Evolutionary conservation across 2,797 vertebrate species (phyloP).

Genomic region (Thunnus albacares): DNA sequence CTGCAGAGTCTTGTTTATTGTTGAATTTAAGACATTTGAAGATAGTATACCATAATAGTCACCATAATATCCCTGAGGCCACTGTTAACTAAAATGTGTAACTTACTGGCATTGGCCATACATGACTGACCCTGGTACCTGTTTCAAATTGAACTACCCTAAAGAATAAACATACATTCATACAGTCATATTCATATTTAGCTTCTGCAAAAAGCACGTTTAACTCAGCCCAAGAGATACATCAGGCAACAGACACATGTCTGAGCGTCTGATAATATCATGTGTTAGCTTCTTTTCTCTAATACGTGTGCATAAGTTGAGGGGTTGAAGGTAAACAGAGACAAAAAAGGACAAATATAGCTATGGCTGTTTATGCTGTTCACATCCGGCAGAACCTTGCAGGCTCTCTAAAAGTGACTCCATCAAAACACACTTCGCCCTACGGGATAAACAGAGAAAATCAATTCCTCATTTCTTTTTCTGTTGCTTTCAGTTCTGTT

Average conservation of each 20-base stretch:
- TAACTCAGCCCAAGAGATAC: neutral
- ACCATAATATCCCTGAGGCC: neutral
- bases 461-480: conserved; percentile 32
- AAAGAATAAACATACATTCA: neutral
- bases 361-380: neutral
- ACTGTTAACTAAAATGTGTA: neutral
- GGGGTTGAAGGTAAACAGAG: conserved; percentile 1
- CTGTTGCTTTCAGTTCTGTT: conserved; percentile 10
- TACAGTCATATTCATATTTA: neutral
- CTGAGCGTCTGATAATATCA: neutral
- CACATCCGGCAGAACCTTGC: conserved; percentile 5
- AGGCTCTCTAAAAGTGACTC: conserved; percentile 12
- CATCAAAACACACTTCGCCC: neutral
- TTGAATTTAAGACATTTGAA: too few species aligned
- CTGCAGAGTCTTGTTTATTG: too few species aligned
- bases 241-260: neutral
- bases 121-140: neutral
- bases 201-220: neutral
- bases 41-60: neutral
- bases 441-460: conserved; percentile 30
- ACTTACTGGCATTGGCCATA: neutral
- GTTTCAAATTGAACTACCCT: neutral
- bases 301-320: neutral
- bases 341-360: neutral
- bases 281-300: neutral